These are phyloP conservation scores for Onychostoma macrolepis DNA, from an alignment of 2,113 vertebrate species.

Conservation along the genomic window DNA sequence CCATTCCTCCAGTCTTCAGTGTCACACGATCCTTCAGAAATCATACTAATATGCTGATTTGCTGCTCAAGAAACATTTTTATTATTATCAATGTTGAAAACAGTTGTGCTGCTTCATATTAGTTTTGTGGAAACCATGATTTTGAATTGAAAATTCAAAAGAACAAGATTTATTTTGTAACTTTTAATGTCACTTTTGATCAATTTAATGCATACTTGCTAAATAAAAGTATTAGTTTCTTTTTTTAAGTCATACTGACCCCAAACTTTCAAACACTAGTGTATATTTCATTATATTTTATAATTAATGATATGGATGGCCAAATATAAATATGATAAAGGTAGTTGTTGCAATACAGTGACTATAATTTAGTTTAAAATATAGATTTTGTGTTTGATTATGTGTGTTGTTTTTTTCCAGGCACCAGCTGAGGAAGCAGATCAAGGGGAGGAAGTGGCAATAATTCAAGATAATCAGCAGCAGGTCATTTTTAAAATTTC, in stretches of 20 bases:
- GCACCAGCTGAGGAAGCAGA: conserved; percentile 64
- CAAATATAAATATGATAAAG: not conserved
- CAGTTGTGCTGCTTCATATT: not conserved
- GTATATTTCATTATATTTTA: not conserved
- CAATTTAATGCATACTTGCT: not conserved
- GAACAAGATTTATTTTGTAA: not conserved
- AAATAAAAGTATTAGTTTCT: not conserved
- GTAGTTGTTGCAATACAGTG: not conserved
- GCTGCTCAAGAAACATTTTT: not conserved
- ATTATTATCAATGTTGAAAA: not conserved
- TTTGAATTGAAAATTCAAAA: not conserved
- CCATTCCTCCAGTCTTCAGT: not conserved
- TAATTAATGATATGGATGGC: not conserved
- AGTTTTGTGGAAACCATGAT: not conserved
- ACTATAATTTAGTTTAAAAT: not conserved
- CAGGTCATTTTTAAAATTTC: conserved; percentile 64
- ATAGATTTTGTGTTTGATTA: not conserved
- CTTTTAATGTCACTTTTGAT: not conserved
- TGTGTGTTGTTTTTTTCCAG: conserved; percentile 45
- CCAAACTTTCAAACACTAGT: not conserved
- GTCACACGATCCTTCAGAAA: not conserved
- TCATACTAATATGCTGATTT: not conserved
- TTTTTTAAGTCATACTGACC: not conserved
- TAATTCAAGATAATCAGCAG: conserved; percentile 71
- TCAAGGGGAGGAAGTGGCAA: conserved; percentile 68